Evolutionary conservation across 1,140 invertebrate genomes (phyloP).

Genomic region (Trichoplusia ni): DNA sequence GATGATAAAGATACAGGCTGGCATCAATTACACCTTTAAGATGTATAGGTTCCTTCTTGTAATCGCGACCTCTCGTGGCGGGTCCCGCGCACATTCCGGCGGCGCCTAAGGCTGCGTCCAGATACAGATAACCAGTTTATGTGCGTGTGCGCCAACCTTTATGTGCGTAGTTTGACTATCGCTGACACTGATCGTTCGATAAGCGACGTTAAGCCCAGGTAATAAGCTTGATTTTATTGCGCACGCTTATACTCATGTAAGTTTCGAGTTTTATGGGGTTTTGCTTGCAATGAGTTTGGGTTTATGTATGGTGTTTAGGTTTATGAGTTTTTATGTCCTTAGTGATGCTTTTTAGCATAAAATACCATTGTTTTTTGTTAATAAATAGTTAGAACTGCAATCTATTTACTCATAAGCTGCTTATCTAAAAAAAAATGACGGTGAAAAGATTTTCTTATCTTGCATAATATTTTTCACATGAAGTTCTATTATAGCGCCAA

Average conservation of each 20-base stretch:
- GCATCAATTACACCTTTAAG: neutral
- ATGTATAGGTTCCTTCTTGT: neutral
- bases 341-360: no score
- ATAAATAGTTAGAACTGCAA: no score
- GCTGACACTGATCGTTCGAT: slow-evolving; percentile 20
- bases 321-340: no score
- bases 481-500: no score
- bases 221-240: slow-evolving; percentile 9
- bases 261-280: neutral
- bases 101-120: slow-evolving; percentile 49
- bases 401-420: no score
- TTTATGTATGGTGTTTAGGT: neutral
- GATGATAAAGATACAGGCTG: no score
- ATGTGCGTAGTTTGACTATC: slow-evolving; percentile 49
- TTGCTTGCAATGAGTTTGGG: neutral
- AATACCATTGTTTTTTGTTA: no score
- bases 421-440: no score
- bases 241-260: neutral
- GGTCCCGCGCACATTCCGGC: slow-evolving; percentile 31
- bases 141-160: slow-evolving; percentile 51
- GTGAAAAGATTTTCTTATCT: no score
- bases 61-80: slow-evolving; percentile 30
- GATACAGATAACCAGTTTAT: slow-evolving; percentile 68
- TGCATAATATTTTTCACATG: no score
- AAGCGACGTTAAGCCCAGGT: slow-evolving; percentile 4